Evolutionary conservation across 2,113 vertebrate species (phyloP), one percentile per base, ranked within the genome.

Genomic region (Sclerurus mexicanus): DNA sequence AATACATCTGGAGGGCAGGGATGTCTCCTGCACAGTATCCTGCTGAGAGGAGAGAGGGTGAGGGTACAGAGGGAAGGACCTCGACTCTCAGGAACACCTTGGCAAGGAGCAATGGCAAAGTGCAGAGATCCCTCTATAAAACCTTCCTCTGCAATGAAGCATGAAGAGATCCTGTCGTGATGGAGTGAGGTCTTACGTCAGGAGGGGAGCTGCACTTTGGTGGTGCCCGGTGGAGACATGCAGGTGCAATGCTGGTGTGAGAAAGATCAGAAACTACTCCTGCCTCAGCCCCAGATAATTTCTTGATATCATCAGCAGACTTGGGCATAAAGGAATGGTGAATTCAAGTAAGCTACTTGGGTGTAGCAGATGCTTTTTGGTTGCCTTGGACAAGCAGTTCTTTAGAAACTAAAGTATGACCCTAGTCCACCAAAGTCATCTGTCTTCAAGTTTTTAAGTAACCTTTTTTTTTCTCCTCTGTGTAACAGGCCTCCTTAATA

Each of bases 81-180:
- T 80, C 0, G 0, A 14, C 12, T 62, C 47, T 3, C 8, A 42
- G 64, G 30, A 50, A 13, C 24, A 18, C 16, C 52, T 67, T 0
- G 0, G 7, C 0, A 0, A 69, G 66, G 62, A 79, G 39, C 30
- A 14, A 33, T 19, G 23, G 21, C 53, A 47, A 63, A 67, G 14
- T 1, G 4, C 76, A 80, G 63, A 77, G 58, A 17, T 7, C 6
- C 15, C 25, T 77, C 66, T 35, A 23, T 14, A 59, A 79, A 69
- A 4, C 33, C 33, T 31, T 22, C 16, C 21, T 11, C 42, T 40
- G 60, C 30, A 59, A 33, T 1, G 10, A 64, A 60, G 15, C 1
- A 0, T 14, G 30, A 39, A 56, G 68, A 47, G 30, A 6, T 19
- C 44, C 7, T 3, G 6, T 39, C 0, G 0, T 47, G 47, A 33